Evolutionary conservation across 2,113 vertebrate genomes (phyloP).

Genomic region (Lasiurus borealis): DNA sequence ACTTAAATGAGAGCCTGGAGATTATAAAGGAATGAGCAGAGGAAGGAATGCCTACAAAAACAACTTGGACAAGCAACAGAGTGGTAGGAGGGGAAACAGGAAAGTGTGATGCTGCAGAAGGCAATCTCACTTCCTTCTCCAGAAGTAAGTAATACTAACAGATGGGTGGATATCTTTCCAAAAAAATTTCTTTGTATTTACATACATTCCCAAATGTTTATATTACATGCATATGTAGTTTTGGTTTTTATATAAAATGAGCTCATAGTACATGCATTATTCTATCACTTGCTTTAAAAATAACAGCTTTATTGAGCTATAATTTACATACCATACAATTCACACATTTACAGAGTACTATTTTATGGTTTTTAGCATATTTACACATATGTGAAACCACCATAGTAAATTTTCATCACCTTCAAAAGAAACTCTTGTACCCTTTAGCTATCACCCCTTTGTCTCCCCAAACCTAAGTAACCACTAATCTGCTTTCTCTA

Average conservation of each 20-base stretch:
- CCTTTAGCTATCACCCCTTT: not conserved
- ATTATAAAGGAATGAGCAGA: constrained; percentile 50
- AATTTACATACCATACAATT: constrained; percentile 41
- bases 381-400: not conserved
- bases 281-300: constrained; percentile 60
- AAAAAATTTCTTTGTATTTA: constrained; percentile 75
- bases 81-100: constrained; percentile 65
- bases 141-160: constrained; percentile 75
- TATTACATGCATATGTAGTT: constrained; percentile 73
- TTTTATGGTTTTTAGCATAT: constrained; percentile 45
- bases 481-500: not conserved
- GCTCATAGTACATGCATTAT: constrained; percentile 66
- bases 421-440: not conserved
- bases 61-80: constrained; percentile 53
- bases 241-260: constrained; percentile 74
- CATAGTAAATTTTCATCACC: constrained; percentile 18
- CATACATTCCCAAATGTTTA: constrained; percentile 79
- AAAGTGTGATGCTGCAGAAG: constrained; percentile 71
- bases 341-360: constrained; percentile 48
- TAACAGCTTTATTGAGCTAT: constrained; percentile 67
- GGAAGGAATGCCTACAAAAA: constrained; percentile 53
- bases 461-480: not conserved
- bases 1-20: constrained; percentile 17
- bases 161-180: constrained; percentile 78
- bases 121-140: constrained; percentile 50